phyloP scores from a whole-genome alignment of 2,888 invertebrate genomes.

The Dilophus febrilis region DNA sequence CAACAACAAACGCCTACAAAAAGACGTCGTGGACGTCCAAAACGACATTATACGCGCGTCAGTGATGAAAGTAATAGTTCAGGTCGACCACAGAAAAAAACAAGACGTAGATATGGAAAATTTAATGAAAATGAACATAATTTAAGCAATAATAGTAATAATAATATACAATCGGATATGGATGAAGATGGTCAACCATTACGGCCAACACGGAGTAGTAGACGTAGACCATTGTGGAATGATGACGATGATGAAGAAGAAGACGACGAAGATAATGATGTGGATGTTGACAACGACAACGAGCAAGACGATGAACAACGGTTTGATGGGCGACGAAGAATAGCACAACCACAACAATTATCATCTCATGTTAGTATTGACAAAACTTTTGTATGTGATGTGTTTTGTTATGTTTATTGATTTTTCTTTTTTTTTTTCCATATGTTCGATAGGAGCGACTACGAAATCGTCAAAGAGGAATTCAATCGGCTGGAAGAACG shows the following conservation, averaged over 20 bases:
- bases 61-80: too few species aligned
- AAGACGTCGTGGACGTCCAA: too few species aligned
- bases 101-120: neutral
- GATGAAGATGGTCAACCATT: slow-evolving; percentile 1
- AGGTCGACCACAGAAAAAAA: neutral
- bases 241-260: slow-evolving; percentile 27
- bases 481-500: neutral
- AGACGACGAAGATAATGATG: slow-evolving; percentile 6
- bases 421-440: too few species aligned
- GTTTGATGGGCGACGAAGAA: slow-evolving; percentile 11
- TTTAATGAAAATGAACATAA: slow-evolving; percentile 11
- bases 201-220: slow-evolving; percentile 2
- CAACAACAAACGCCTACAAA: too few species aligned
- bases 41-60: too few species aligned
- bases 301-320: slow-evolving; percentile 17
- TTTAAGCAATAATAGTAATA: neutral
- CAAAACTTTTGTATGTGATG: too few species aligned
- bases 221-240: too few species aligned
- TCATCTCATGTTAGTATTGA: too few species aligned
- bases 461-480: neutral
- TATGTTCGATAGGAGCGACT: too few species aligned
- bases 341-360: neutral
- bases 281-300: neutral
- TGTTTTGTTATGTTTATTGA: too few species aligned
- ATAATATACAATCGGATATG: neutral